Evolutionary conservation across 2,797 vertebrate species (phyloP), one percentile per base, ranked within the genome.

Genomic region (Pangasius sanitwongsei): DNA sequence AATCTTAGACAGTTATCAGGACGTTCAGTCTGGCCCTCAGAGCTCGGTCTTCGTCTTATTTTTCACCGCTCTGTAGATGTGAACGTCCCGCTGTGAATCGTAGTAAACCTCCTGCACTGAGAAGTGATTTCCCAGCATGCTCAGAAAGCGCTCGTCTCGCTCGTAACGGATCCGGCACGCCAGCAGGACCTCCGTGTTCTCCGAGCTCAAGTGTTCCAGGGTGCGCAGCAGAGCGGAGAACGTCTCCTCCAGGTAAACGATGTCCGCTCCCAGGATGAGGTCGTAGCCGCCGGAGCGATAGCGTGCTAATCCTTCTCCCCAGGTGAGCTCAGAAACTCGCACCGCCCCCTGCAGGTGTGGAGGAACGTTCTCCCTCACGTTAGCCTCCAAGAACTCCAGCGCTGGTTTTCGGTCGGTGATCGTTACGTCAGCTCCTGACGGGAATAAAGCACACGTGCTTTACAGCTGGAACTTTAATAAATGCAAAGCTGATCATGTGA

Each of bases 211-310:
- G 92, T 99, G 94, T 83, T 97, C 95, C 93, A 99, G 91, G 0
- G 98, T 99, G 85, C 92, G 93, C 88, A 99, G 96, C 89, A 99
- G 96, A 0, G 96, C 95, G 9, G 89, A 89, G 78, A 99, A 99
- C 0, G 98, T 99, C 93, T 99, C 97, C 94, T 99, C 98, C 93
- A 99, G 94, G 93, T 99, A 99, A 69, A 99, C 94, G 0, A 99
- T 98, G 94, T 99, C 99, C 0, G 98, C 98, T 59, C 98, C 99
- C 82, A 99, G 94, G 25, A 99, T 92, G 23, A 99, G 87, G 74
- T 98, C 97, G 87, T 96, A 99, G 0, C 95, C 94, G 75, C 97
- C 97, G 0, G 94, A 83, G 2, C 95, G 93, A 92, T 97, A 99
- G 25, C 91, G 94, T 0, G 93, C 94, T 8, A 99, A 94, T 53